Conservation (phyloP, 2,888 invertebrate species). For the Caenorhabditis sp. region DNA sequence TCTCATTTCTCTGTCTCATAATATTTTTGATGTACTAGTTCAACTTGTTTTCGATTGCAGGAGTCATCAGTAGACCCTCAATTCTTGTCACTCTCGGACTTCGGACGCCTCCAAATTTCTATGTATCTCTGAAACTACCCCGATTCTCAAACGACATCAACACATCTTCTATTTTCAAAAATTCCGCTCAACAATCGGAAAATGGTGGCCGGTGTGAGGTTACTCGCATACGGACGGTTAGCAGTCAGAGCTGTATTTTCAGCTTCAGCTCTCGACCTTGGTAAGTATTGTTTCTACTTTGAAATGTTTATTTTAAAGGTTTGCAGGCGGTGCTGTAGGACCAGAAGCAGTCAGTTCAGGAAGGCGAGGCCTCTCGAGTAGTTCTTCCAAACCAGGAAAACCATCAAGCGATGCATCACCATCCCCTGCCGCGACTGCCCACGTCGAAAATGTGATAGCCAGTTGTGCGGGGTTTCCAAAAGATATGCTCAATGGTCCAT, state of each 20-base stretch:
- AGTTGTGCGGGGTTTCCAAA: conserved; percentile 82
- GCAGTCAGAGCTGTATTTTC: conserved; percentile 77
- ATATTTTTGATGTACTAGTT: conserved; percentile 48
- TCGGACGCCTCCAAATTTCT: conserved; percentile 24
- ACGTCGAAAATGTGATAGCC: conserved; percentile 75
- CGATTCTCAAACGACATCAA: background rate
- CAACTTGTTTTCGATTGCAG: conserved; percentile 59
- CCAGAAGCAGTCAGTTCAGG: conserved; percentile 56
- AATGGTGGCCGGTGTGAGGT: conserved; percentile 73
- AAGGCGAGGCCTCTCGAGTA: conserved; percentile 45
- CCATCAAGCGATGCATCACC: conserved; percentile 42
- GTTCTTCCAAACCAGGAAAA: conserved; percentile 47
- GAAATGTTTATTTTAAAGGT: background rate
- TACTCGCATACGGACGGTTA: conserved; percentile 75
- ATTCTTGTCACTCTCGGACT: conserved; percentile 49
- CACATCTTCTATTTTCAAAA: conserved; percentile 14
- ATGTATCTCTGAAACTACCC: conserved; percentile 24
- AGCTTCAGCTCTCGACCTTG: conserved; percentile 70
- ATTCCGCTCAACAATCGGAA: conserved; percentile 62
- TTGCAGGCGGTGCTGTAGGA: conserved; percentile 50
- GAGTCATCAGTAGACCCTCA: conserved; percentile 55
- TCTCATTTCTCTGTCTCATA: conserved; percentile 25
- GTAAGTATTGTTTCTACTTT: conserved; percentile 29
- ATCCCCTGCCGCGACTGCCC: conserved; percentile 39
- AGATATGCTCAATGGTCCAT: conserved; percentile 77